Percentiles rank a stretch among this genome's conserved stretches.
These are phyloP conservation scores for Eulemur macaco DNA, from an alignment of 2,113 vertebrate genomes.

Conservation along the genomic window DNA sequence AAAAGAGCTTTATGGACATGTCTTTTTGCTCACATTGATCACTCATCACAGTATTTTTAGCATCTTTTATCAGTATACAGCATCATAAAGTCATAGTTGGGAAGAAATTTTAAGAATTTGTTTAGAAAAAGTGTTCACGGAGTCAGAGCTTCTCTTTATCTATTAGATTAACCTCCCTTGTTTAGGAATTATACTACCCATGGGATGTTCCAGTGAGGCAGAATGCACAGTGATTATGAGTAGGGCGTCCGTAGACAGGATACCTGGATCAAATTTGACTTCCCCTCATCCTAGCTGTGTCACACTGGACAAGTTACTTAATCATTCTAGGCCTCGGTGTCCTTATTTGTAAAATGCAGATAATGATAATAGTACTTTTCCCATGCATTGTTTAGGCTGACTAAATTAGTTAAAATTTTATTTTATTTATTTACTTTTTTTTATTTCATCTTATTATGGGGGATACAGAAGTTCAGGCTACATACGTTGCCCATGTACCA, in stretches of 20 bases:
- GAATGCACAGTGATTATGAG: background rate
- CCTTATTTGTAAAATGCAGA: background rate
- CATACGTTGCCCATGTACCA: too few relatives aligned
- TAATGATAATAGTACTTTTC: background rate
- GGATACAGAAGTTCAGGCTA: too few relatives aligned
- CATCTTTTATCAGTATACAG: background rate
- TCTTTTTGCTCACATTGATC: background rate
- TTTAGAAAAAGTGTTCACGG: background rate
- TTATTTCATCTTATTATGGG: too few relatives aligned
- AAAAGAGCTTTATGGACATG: background rate
- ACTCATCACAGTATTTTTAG: background rate
- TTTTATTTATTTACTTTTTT: too few relatives aligned
- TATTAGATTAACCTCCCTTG: background rate
- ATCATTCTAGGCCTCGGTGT: background rate
- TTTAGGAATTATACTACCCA: background rate
- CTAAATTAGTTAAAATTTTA: background rate
- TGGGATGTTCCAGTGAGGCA: accelerated
- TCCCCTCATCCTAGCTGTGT: background rate
- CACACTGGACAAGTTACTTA: background rate
- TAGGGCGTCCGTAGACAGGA: background rate
- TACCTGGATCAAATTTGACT: background rate
- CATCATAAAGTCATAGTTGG: background rate
- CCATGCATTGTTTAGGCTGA: background rate
- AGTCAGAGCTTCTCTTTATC: background rate
- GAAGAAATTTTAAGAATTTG: background rate